Evolutionary conservation across 2,888 invertebrate species (phyloP), one percentile per base, ranked within the genome.

Genomic region (Trimorus sp.): DNA sequence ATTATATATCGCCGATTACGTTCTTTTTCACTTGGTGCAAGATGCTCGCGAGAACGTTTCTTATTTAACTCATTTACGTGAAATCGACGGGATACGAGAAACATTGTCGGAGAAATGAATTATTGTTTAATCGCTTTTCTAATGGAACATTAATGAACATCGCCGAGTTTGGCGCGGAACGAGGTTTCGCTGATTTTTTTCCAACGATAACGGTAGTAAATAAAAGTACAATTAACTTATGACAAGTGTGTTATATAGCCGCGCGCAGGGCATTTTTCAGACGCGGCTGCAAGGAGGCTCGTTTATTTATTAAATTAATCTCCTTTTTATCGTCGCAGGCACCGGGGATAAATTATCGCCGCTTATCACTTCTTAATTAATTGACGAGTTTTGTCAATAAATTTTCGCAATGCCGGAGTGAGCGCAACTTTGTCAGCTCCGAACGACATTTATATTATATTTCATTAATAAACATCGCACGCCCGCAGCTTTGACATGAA

Each of bases 271-370:
- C 68, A 58, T 56, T 54, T 66, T 66, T 66, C 66, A 42, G 45
- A 49, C 26, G 48, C 62, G 58, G 58, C 65, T 74, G 65, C 56
- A 58, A n/a, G 26, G 65, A 56, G 38, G 54, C 38, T 48, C 63
- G 14, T 74, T 65, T 63, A 73, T 73, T 73, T 73, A 73, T 56
- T 73, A 56, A 73, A 56, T 73, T 73, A 62, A 63, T 62, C 71
- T 60, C 48, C 36, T 73, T 73, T 73, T 73, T 63, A 60, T 70
- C 48, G 16, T 7, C 36, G 51, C 26, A 9, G 45, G 9, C 14
- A 14, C 36, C 9, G 36, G 26, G 36, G 49, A 71, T 71, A 53
- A 71, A 36, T 53, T 60, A 71, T 60, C 37, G 37, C 53, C 51
- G 38, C 60, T 42, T 53, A 71, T 60, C 53, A 59, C 53, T 60